Percentiles rank a stretch among this genome's conserved stretches.
These are phyloP conservation scores for Neolamprologus caudopunctatus DNA, from an alignment of 2,113 vertebrate genomes.

Conservation along the genomic window DNA sequence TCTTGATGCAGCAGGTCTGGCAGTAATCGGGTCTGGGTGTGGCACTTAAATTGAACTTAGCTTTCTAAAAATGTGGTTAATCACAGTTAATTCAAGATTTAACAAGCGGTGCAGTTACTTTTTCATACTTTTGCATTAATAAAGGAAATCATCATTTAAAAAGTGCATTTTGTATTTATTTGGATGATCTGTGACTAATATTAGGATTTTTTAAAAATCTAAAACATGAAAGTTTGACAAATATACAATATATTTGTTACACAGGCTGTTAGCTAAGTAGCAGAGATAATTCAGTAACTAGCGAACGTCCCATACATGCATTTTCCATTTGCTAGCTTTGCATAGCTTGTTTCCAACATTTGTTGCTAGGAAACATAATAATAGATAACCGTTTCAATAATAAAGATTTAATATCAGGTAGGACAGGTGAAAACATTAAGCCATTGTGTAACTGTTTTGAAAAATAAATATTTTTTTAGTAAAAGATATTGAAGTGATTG, in stretches of 20 bases:
- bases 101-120: neutral
- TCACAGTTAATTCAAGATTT: neutral
- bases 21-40: neutral
- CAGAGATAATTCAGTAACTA: neutral
- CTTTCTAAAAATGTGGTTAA: neutral
- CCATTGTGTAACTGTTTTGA: neutral
- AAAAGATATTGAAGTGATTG: neutral
- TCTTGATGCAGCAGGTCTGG: neutral
- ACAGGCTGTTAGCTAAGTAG: neutral
- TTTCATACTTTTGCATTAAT: neutral
- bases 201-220: neutral
- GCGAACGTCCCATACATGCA: neutral
- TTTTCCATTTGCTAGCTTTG: neutral
- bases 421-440: neutral
- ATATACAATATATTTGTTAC: neutral
- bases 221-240: neutral
- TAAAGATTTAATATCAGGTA: neutral
- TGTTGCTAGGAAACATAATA: neutral
- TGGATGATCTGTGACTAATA: neutral
- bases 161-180: neutral
- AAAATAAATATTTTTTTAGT: neutral
- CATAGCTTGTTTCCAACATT: neutral
- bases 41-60: neutral
- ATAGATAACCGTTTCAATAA: neutral
- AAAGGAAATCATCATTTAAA: neutral